Evolutionary conservation across 2,113 vertebrate species (phyloP).

Genomic region (Camelus dromedarius): DNA sequence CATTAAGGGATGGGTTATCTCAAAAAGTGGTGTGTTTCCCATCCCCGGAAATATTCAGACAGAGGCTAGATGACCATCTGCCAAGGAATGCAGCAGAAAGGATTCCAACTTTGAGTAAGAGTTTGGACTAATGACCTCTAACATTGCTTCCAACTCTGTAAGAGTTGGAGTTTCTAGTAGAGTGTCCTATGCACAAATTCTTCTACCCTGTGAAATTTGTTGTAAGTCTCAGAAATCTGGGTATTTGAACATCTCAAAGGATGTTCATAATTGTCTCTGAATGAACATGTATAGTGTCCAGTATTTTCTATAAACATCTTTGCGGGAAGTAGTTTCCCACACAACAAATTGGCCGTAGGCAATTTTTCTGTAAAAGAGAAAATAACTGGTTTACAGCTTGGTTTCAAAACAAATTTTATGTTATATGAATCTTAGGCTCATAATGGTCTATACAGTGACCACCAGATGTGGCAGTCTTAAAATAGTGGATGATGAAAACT

Average conservation of each 20-base stretch:
- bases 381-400: neutral
- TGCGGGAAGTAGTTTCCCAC: neutral
- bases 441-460: neutral
- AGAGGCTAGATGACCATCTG: constrained; percentile 39
- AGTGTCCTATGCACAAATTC: constrained; percentile 14
- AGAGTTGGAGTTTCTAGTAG: constrained; percentile 17
- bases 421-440: neutral
- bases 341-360: neutral
- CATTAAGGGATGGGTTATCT: neutral
- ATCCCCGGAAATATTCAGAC: constrained; percentile 46
- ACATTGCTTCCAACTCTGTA: constrained; percentile 27
- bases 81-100: constrained; percentile 18
- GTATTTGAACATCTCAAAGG: constrained; percentile 41
- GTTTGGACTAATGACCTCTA: constrained; percentile 56
- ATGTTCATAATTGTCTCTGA: constrained; percentile 63
- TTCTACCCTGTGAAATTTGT: constrained; percentile 31
- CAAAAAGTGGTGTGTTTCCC: neutral
- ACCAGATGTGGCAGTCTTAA: neutral
- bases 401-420: neutral
- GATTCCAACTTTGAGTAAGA: constrained; percentile 16
- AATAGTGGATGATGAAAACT: neutral
- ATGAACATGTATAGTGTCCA: neutral
- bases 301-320: neutral
- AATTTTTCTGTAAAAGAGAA: neutral
- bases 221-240: constrained; percentile 52